Evolutionary conservation across 2,888 invertebrate genomes (phyloP), one percentile per base, ranked within the genome.

Genomic region (Encarsia formosa): DNA sequence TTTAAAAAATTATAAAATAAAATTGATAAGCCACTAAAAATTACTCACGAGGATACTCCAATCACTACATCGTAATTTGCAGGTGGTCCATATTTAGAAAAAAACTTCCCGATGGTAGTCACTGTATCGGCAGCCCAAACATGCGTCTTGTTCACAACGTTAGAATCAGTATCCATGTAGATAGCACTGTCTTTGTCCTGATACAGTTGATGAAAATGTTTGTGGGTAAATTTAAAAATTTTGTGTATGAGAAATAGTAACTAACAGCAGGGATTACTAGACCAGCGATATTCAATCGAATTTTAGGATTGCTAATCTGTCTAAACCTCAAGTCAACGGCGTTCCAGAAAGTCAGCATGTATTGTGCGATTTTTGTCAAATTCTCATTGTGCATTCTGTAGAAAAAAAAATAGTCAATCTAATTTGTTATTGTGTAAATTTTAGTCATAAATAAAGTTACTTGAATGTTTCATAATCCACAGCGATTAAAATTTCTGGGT

Each of bases 271-370:
- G 48, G 22, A 53, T 40, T 4, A 53, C 37, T 4, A 53, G 22
- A 34, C 48, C 53, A 35, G 53, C 48, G 9, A 53, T 44, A 18
- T 53, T 48, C 13, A 53, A 19, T 26, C 48, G 43, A 4, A 53
- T 13, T 2, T 20, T 22, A 9, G 53, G 53, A 11, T 26, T 15
- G 9, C 6, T 29, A 8, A 53, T 3, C 18, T 49, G 44, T 29
- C 53, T 43, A n/a, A 35, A 53, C 38, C 43, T 32, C 11, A 53
- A 31, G 29, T 53, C 53, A 1, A 53, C 48, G 2, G 48, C 53
- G 15, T 53, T 53, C 44, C 43, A 49, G 15, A 53, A 44, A 19
- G 43, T 37, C 3, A 41, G 39, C 22, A 53, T 40, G 11, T 53
- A 53, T 40, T 48, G 39, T 11, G 41, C 3, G 1, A 49, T 5